Evolutionary conservation across 2,888 invertebrate species (phyloP).

Genomic region (Drosophila ustulata): DNA sequence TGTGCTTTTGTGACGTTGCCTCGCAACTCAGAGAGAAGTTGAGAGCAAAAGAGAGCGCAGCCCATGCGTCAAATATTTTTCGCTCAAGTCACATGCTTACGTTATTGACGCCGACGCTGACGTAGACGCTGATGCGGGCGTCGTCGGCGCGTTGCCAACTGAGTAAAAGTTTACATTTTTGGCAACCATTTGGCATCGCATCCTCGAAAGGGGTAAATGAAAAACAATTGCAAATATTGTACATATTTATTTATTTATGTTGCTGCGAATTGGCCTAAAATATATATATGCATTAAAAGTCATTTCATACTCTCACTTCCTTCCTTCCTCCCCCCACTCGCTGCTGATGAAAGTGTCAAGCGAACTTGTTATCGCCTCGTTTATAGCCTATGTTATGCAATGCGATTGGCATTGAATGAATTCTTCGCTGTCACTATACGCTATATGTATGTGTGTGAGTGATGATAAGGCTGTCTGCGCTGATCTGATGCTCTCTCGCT

Average conservation of each 20-base stretch:
- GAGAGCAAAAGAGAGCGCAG: slow-evolving; percentile 18
- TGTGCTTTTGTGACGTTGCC: slow-evolving; percentile 19
- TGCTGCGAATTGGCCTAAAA: slow-evolving; percentile 33
- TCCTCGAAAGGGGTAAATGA: slow-evolving; percentile 80
- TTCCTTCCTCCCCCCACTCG: slow-evolving; percentile 23
- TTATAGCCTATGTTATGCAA: slow-evolving; percentile 48
- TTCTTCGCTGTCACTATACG: slow-evolving; percentile 30
- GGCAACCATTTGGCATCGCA: slow-evolving; percentile 50
- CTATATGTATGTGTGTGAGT: neutral
- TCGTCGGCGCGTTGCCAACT: slow-evolving; percentile 65
- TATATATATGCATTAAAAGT: slow-evolving; percentile 10
- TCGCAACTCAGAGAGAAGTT: slow-evolving; percentile 12
- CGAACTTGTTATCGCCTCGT: slow-evolving; percentile 33
- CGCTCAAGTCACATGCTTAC: slow-evolving; percentile 68
- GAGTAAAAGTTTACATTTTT: slow-evolving; percentile 55
- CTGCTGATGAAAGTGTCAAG: slow-evolving; percentile 4
- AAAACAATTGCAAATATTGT: slow-evolving; percentile 62
- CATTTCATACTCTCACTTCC: slow-evolving; percentile 19
- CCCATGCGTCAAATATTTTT: slow-evolving; percentile 58
- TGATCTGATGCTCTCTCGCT: slow-evolving; percentile 22
- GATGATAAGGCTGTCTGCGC: slow-evolving; percentile 27
- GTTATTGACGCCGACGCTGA: no score
- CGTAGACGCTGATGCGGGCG: slow-evolving; percentile 43
- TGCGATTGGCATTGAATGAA: slow-evolving; percentile 56
- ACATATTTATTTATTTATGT: slow-evolving; percentile 12